Base-by-base conservation (phyloP, 2,113 vertebrate genomes). In the Microcebus murinus region DNA sequence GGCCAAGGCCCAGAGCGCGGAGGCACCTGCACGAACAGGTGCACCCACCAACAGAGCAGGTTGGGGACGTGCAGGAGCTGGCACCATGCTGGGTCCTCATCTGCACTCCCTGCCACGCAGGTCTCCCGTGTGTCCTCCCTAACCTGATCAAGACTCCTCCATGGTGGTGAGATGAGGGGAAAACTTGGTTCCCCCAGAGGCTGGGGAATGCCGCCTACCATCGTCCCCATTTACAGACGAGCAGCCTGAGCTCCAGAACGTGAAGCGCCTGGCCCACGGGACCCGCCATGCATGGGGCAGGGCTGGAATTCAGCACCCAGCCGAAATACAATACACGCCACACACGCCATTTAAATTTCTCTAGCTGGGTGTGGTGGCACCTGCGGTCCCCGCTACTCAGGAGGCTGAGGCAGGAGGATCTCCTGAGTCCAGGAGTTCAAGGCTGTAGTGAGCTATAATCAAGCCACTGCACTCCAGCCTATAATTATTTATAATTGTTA, bases 1-100 rank as follows among this genome's bases (percentile, higher is more conserved):
- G 29, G 29, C 63, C 31, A 65, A 34, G 67, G 34, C 34, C 50
- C 50, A 52, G 50, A 52, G 48, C 13, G 3, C 0, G 50, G 50
- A 52, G n/a, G 21, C 4, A 12, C 21, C 39, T 73, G 71, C 39
- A 27, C 27, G 45, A 71, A 71, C 1, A 11, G 23, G 70, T 1
- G 0, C 23, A 23, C 23, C 70, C 36, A 71, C 36, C 71, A 27
- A 29, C 25, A 0, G 39, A 29, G 71, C 25, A 29, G 71, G 39
- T 29, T 3, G 27, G 39, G 25, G 13, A 45, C 27, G 23, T 6
- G 23, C 3, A 45, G 71, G 39, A 15, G 23, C 23, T 14, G 42
- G 29, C 15, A 2, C 3, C 23, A 12, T 0, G 0, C 70, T 0
- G 4, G 23, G 5, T 0, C 6, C 12, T 15, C 14, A 29, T 7